phyloP scores from a whole-genome alignment of 2,797 vertebrate species.

The Enteromius anoplus region DNA sequence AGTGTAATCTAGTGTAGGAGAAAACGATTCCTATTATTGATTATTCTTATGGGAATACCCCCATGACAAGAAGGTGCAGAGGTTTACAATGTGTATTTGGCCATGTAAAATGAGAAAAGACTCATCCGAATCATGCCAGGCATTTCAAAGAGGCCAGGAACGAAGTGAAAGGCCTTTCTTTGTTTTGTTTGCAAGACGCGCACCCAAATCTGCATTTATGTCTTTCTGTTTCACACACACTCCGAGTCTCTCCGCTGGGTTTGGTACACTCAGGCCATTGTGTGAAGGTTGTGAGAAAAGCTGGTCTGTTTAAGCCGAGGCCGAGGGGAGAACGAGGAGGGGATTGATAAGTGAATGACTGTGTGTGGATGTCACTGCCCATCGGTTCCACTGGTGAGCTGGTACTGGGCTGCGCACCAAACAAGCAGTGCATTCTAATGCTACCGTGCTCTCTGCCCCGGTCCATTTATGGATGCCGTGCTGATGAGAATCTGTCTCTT shows the following conservation, averaged over 20 bases:
- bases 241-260: constrained; percentile 37
- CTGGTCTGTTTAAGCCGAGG: constrained; percentile 66
- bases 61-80: constrained; percentile 53
- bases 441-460: constrained; percentile 1
- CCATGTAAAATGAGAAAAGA: constrained; percentile 40
- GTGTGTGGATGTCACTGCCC: constrained; percentile 57
- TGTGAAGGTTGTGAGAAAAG: constrained; percentile 67
- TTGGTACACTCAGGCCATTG: constrained; percentile 70
- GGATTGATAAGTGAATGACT: constrained; percentile 72
- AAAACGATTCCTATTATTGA: background rate
- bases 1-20: background rate
- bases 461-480: constrained; percentile 7
- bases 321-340: constrained; percentile 63
- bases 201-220: constrained; percentile 51
- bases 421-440: constrained; percentile 55
- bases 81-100: constrained; percentile 42
- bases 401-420: constrained; percentile 55
- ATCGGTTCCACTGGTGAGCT: constrained; percentile 61
- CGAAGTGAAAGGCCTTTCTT: constrained; percentile 45
- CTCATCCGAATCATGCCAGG: constrained; percentile 47
- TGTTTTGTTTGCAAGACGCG: constrained; percentile 64
- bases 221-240: constrained; percentile 48
- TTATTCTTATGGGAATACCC: constrained; percentile 20
- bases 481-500: constrained; percentile 48
- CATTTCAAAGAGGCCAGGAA: constrained; percentile 54